Base-by-base conservation (phyloP, 1,140 invertebrate genomes). In the Reticulitermes speratus region DNA sequence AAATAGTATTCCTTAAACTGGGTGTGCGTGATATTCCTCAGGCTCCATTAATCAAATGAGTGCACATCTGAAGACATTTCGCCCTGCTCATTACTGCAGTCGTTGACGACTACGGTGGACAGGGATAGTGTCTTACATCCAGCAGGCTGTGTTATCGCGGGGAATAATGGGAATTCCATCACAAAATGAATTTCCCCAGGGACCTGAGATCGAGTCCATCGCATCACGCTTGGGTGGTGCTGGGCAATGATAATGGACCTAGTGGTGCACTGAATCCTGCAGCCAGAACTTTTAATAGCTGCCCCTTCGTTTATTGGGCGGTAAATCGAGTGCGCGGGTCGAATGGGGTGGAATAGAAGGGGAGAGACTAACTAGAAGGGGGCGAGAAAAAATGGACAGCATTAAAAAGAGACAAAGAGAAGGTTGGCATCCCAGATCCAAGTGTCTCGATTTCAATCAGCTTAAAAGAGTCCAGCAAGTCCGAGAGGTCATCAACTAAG, bases 391-490 rank as follows among this genome's bases (percentile, higher is more conserved):
- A 75, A 75, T 75, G 65, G 65, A 75, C 65, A 75, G n/a, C 65
- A 25, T 75, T 75, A 75, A 30, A 75, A 75, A 75, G n/a, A 75
- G 65, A 75, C 25, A 75, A 75, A 75, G 65, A 75, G n/a, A 75
- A 75, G 25, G 65, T 30, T 75, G 65, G 65, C 65, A 75, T 75
- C 65, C 65, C 25, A 75, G 65, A 75, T 75, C 65, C 65, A 75
- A 75, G 65, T 75, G 65, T 75, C 65, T 75, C 65, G 65, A 75
- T 75, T 75, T 75, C 65, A 75, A 75, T 75, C 65, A 75, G 65
- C 65, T 75, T 75, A 75, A 75, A 75, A 75, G 65, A 75, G 65
- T 75, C 65, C 65, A 75, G 65, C 8, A 75, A 75, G 65, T 30
- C 25, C 65, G 65, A 75, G 65, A 75, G 65, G 65, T 75, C 65